Base-by-base conservation (phyloP, 1,140 invertebrate genomes). In the Hirudo medicinalis region DNA sequence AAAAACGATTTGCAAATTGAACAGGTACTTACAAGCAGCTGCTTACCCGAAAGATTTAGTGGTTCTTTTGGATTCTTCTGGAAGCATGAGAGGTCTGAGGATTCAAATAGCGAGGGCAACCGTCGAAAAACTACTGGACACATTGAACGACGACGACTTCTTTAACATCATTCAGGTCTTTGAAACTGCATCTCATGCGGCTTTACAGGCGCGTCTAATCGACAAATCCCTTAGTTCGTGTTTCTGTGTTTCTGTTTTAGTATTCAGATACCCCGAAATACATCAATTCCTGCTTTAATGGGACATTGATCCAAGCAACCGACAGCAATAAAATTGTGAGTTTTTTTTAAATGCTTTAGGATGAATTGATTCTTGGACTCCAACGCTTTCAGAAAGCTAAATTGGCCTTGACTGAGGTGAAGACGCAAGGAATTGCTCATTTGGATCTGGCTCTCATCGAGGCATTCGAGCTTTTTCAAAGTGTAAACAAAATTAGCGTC, bases 1-100 rank as follows among this genome's bases (percentile, higher is more conserved):
- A 11, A 22, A 22, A n/a, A 63, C 22, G 8, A 2, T 19, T 32
- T 22, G 29, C 57, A 22, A 19, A n/a, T 49, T 25, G 19, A 73
- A 15, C 74, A 85, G 84, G 83, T 99, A 95, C 80, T 94, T 98
- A 74, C 90, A 96, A 82, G 94, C 95, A 2, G 91, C 95, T 0
- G 95, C 94, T 0, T 94, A 92, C 76, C 93, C 94, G 15, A 99
- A 99, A 82, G 94, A 99, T 79, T 88, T 99, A 74, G 87, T 99
- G 27, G 95, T 99, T 73, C 83, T 99, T 27, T 85, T 99, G 55
- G 97, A 99, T 79, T 87, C 91, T 43, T 85, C 92, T 72, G 97
- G 96, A 22, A 97, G 94, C 20, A 99, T 99, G 97, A 90, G 88
- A 25, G 96, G 96, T 11, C 87, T 92, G 76, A 85, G 92, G 74